phyloP scores from a whole-genome alignment of 2,113 vertebrate species.

The Sterrhoptilus dennistouni region DNA sequence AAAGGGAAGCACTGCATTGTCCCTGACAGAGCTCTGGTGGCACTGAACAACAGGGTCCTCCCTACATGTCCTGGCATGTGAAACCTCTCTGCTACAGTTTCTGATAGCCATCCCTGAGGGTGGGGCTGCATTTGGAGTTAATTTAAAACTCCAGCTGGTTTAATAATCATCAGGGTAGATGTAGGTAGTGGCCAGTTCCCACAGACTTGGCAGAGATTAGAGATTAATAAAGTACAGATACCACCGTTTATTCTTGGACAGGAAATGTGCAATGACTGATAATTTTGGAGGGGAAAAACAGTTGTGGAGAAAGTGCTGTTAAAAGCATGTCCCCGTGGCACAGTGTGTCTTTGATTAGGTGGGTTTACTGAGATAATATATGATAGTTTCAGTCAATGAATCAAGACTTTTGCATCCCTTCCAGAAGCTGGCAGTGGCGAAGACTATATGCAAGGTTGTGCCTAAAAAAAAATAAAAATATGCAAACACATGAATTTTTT shows the following conservation, averaged over 20 bases:
- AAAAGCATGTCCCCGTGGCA: accelerated
- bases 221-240: not conserved
- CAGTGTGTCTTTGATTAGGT: not conserved
- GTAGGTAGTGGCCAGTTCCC: not conserved
- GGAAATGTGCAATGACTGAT: not conserved
- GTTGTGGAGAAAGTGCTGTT: not conserved
- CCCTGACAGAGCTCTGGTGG: accelerated
- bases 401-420: not conserved
- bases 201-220: not conserved
- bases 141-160: not conserved
- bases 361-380: not conserved
- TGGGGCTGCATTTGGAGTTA: not conserved
- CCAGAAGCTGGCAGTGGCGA: not conserved
- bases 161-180: not conserved
- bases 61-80: accelerated
- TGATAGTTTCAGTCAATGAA: not conserved
- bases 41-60: accelerated
- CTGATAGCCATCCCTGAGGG: not conserved
- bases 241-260: not conserved
- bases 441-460: not conserved
- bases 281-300: not conserved
- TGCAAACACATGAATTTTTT: not conserved
- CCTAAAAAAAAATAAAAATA: not conserved
- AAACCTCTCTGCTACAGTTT: not conserved
- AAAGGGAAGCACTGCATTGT: not conserved